Base-by-base conservation (phyloP, 2,888 invertebrate genomes). In the Brachynemurus nebulosus region DNA sequence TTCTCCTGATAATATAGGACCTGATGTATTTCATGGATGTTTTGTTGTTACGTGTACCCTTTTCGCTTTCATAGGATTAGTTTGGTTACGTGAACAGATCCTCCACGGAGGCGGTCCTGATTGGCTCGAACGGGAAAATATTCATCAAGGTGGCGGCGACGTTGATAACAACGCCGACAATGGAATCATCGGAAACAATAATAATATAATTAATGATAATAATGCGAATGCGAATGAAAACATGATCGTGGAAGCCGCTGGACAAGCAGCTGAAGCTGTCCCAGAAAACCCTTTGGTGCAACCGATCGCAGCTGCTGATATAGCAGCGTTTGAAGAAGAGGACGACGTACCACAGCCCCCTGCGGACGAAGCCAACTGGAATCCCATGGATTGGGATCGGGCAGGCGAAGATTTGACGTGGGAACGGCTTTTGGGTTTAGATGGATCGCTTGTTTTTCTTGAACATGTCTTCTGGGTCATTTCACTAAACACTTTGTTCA, bases 381-480 rank as follows among this genome's bases (percentile, higher is more conserved):
- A 96, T 65, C 95, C 93, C 0, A 91, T 96, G 76, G 96, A 96
- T 59, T 97, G 95, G 95, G 96, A 97, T 60, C 72, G 95, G 50
- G 93, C 93, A 0, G 92, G 90, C 9, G 98, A 96, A 59, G 98
- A 98, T 62, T 68, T 98, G 19, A 98, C 97, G 0, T 98, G 98
- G 98, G 97, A 98, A 61, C 76, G 95, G 51, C 69, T 98, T 5
- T 70, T 98, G 1, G 97, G 97, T 0, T 66, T 98, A 8, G 97
- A 98, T 65, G 97, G 97, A 0, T 96, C 96, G 0, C 75, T 97
- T 55, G 86, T 95, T 39, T 98, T 98, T 61, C 66, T 98, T 43
- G 98, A 98, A 63, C 97, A 98, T 69, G 96, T 98, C 0, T 96
- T 98, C 62, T 98, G 97, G 97, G 95, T 97, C 18, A 91, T 97